phyloP scores from a whole-genome alignment of 2,113 vertebrate species.

The Paralichthys olivaceus region DNA sequence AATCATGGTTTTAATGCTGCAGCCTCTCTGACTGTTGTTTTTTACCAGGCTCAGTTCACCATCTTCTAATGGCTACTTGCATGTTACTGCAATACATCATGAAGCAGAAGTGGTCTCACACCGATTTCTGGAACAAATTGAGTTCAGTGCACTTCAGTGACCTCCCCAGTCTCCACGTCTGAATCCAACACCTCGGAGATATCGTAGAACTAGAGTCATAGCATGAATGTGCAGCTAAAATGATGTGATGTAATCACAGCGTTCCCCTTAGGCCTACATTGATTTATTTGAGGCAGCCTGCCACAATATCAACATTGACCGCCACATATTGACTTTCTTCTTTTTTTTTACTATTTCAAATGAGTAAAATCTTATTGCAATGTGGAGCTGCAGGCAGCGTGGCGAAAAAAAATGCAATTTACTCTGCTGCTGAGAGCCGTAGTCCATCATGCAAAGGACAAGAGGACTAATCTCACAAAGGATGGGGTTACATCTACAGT shows the following conservation, averaged over 20 bases:
- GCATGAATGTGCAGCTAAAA: slow-evolving; percentile 1
- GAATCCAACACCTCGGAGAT: background rate
- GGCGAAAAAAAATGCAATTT: background rate
- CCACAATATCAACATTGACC: background rate
- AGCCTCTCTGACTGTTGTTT: background rate
- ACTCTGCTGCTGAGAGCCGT: background rate
- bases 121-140: too few relatives aligned
- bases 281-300: background rate
- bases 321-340: background rate
- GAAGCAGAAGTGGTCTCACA: too few relatives aligned
- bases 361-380: background rate
- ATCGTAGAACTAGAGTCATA: background rate
- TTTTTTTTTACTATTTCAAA: slow-evolving; percentile 2
- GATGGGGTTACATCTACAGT: background rate
- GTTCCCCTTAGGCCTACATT: background rate
- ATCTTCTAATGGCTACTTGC: background rate
- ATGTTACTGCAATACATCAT: background rate
- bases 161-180: background rate
- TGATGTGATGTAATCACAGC: background rate
- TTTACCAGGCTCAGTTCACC: background rate
- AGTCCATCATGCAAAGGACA: background rate
- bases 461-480: background rate
- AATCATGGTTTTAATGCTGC: background rate
- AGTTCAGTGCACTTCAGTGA: background rate
- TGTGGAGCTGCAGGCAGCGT: background rate